These are phyloP conservation scores for Oncorhynchus clarkii DNA, from an alignment of 2,113 vertebrate genomes.

Conservation along the genomic window DNA sequence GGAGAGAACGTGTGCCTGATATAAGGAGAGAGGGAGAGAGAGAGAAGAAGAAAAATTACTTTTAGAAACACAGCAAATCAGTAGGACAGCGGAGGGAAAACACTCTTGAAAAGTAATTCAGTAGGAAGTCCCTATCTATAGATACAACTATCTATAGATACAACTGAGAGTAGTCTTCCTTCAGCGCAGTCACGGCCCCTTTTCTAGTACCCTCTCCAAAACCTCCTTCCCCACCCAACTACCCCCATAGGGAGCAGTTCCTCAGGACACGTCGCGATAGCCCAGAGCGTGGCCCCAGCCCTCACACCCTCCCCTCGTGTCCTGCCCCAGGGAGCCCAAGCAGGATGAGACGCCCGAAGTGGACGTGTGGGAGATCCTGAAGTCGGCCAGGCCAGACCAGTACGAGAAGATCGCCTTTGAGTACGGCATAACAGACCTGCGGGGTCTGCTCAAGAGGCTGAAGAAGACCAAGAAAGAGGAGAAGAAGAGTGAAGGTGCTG, in stretches of 20 bases:
- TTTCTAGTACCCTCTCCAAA: neutral
- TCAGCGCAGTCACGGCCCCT: neutral
- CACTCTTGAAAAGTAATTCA: neutral
- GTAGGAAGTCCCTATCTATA: neutral
- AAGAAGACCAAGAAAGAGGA: constrained; percentile 92
- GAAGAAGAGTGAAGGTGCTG: constrained; percentile 92
- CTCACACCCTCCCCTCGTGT: constrained; percentile 56
- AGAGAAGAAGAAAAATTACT: neutral
- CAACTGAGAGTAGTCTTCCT: neutral
- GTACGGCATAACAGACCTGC: constrained; percentile 94
- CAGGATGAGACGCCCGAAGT: constrained; percentile 87
- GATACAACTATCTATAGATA: too few relatives aligned
- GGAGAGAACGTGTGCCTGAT: neutral
- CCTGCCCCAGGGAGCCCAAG: constrained; percentile 82
- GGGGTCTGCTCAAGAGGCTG: constrained; percentile 88
- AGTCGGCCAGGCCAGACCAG: constrained; percentile 85
- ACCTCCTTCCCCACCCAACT: neutral
- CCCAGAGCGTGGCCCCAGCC: constrained; percentile 10
- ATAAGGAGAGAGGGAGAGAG: neutral
- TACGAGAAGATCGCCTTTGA: constrained; percentile 97
- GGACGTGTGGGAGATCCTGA: constrained; percentile 97
- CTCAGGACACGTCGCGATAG: constrained; percentile 64
- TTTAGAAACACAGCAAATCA: neutral
- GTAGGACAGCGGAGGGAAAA: neutral
- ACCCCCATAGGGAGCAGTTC: constrained; percentile 39